phyloP scores from a whole-genome alignment of 2,113 vertebrate genomes.

The Nesogale talazaci region DNA sequence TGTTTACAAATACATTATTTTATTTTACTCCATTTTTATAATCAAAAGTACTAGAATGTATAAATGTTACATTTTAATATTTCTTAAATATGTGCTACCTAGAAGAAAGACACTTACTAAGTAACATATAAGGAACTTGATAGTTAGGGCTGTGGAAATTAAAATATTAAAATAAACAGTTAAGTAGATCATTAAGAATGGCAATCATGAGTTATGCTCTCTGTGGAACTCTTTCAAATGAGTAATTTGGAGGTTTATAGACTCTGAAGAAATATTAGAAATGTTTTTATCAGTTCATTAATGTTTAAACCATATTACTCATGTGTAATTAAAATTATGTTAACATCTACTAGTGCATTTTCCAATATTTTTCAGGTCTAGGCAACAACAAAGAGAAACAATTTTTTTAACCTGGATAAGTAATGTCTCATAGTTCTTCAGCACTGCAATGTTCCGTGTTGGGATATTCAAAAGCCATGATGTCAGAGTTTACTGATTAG shows the following conservation, averaged over 20 bases:
- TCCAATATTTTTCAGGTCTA: not conserved
- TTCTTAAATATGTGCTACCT: not conserved
- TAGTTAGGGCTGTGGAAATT: slow-evolving; percentile 21
- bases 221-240: not conserved
- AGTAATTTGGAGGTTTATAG: not conserved
- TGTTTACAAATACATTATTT: not conserved
- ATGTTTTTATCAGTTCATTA: slow-evolving; percentile 25
- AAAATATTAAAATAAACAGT: not conserved
- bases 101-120: not conserved
- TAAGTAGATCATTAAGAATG: slow-evolving; percentile 39
- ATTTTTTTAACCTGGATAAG: not conserved
- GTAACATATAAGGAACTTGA: not conserved
- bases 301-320: slow-evolving; percentile 26
- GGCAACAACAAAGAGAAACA: not conserved
- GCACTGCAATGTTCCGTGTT: not conserved
- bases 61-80: slow-evolving; percentile 32
- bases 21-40: slow-evolving; percentile 13
- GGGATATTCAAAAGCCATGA: not conserved
- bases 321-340: slow-evolving; percentile 7
- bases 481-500: not conserved
- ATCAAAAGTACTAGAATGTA: not conserved
- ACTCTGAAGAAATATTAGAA: slow-evolving; percentile 42
- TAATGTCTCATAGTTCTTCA: not conserved
- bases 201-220: not conserved
- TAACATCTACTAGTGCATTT: not conserved